These are phyloP conservation scores for Mirza zaza DNA, from an alignment of 2,113 vertebrate genomes.

Conservation along the genomic window DNA sequence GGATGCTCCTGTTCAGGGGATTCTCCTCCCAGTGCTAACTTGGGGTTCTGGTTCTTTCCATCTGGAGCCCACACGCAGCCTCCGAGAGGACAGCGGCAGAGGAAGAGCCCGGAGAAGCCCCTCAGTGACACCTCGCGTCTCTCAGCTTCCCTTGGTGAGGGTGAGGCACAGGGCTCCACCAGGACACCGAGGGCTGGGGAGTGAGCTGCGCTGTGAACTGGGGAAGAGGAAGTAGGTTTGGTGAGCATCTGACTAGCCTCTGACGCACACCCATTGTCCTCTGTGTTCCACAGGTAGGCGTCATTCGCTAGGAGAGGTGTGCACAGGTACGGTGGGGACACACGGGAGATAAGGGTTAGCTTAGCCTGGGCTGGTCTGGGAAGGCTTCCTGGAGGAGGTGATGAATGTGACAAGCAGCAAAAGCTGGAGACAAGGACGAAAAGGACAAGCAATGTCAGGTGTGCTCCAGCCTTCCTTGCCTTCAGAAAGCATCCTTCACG, in stretches of 20 bases:
- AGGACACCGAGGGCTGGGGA: neutral
- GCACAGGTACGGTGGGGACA: neutral
- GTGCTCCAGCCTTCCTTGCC: neutral
- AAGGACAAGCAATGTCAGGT: neutral
- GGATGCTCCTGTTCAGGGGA: neutral
- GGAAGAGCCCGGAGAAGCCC: neutral
- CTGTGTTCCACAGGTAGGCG: neutral
- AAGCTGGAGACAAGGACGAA: neutral
- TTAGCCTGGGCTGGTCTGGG: neutral
- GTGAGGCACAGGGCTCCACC: too few relatives aligned
- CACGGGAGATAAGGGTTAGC: neutral
- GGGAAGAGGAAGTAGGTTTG: neutral
- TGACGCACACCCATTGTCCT: neutral
- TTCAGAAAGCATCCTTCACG: neutral
- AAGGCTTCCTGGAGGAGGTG: neutral
- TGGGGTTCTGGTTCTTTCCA: neutral
- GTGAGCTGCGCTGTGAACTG: neutral
- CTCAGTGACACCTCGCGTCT: neutral
- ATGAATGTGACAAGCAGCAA: neutral
- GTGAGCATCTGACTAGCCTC: neutral
- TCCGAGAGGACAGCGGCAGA: neutral
- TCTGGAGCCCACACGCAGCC: neutral
- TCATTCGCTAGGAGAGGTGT: neutral
- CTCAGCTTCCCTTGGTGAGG: neutral
- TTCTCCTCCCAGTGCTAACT: neutral